These are phyloP conservation scores for Peromyscus nudipes DNA, from an alignment of 2,797 vertebrate genomes.

Conservation along the genomic window DNA sequence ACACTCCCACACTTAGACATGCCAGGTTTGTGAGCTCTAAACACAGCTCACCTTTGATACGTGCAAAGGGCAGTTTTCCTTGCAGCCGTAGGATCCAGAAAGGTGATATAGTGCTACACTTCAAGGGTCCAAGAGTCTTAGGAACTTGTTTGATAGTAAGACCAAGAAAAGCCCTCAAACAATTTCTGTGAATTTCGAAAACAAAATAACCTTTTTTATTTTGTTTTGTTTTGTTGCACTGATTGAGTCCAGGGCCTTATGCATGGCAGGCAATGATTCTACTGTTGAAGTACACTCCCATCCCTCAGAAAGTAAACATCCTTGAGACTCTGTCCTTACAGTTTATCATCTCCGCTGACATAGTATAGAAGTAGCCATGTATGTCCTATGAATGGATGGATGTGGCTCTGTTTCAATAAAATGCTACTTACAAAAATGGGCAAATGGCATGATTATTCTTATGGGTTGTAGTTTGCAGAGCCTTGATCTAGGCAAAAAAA, in stretches of 20 bases:
- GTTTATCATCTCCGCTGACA: background rate
- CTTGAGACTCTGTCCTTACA: background rate
- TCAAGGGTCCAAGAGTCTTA: background rate
- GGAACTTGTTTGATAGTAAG: background rate
- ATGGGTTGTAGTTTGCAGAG: background rate
- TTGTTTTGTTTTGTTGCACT: background rate
- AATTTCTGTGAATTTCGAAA: background rate
- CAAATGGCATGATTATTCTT: background rate
- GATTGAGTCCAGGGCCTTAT: background rate
- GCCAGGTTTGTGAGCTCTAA: background rate
- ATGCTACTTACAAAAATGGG: conserved; percentile 55
- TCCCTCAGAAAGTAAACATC: background rate
- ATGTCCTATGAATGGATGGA: background rate
- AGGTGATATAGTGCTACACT: background rate
- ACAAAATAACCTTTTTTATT: background rate
- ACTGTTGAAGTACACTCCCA: background rate
- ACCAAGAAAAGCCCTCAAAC: background rate
- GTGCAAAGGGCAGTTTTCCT: background rate
- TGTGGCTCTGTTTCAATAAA: conserved; percentile 28
- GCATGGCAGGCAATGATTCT: background rate
- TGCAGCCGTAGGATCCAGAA: background rate
- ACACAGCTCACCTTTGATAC: background rate
- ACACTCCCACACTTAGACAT: background rate
- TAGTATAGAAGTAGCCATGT: background rate
- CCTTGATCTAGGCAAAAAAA: background rate